Evolutionary conservation across 1,140 invertebrate genomes (phyloP), one percentile per base, ranked within the genome.

Genomic region (Euglossa dilemma): DNA sequence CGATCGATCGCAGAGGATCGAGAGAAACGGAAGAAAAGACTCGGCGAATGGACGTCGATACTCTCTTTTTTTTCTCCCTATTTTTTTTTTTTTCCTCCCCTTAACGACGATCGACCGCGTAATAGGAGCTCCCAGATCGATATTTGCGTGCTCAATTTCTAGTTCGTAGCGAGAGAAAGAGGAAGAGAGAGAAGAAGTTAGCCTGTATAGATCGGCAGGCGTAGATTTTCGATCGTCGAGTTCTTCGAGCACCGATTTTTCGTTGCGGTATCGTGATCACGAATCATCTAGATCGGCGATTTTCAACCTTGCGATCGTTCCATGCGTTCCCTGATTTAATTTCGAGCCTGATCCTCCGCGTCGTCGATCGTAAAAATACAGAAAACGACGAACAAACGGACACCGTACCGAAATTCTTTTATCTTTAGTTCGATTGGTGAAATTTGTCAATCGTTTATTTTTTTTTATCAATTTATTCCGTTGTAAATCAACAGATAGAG

Each of bases 101-200:
- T n/a, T 69, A 59, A 78, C 64, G 64, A 75, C 57, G 80, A 63
- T 50, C 78, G 70, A 18, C 45, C 47, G 57, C 57, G n/a, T n/a
- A n/a, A 50, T 79, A 70, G 77, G 85, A 73, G 74, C 73, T 66
- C 61, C 83, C 81, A 80, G 75, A 90, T 90, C 83, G 84, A 83
- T 86, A 70, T 90, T 87, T 92, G 89, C 86, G 91, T 92, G 91
- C 92, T 93, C 91, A 92, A 93, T 91, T 76, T 76, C 70, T 92
- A 92, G 89, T 89, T 86, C n/a, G 79, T 92, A 91, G 88, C 73
- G 80, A 84, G 71, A 69, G 23, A 69, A 73, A 12, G 36, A 57
- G 36, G 43, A 36, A 59, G 23, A 23, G 36, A 57, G 52, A 72
- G 70, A 56, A 56, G 18, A 25, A 52, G 20, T 67, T 80, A 86